Base-by-base conservation (phyloP, 2,888 invertebrate genomes). In the Eristalinus sepulchralis region DNA sequence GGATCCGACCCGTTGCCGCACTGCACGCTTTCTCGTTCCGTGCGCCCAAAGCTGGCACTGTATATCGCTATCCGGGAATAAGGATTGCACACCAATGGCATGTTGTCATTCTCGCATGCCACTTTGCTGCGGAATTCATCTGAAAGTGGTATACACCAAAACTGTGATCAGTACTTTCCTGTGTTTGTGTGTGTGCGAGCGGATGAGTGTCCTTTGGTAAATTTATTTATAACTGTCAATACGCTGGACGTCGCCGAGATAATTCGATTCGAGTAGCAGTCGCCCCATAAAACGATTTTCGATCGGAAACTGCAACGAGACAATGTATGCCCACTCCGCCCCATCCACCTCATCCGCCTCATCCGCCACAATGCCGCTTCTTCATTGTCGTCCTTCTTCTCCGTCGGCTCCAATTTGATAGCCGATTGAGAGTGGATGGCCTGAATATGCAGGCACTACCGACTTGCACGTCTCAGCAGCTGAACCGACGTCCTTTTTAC, bases 101-200 rank as follows among this genome's bases (percentile, higher is more conserved):
- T 95, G 90, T 96, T 95, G 90, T 98, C 97, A 91, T 97, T 97
- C 92, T 98, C 97, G 93, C 98, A 99, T 88, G 97, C 97, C 90
- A 97, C 96, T 94, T 97, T 97, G 92, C 97, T 98, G 88, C 97
- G 95, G 93, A 98, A 98, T 92, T 98, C 97, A 93, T 97, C 98
- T 98, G 95, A 90, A 94, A 94, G 80, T 63, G 82, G 68, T 53
- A 73, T 27, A 70, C 47, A 62, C 5, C 27, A 39, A 64, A 34
- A 63, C 20, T 33, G 8, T 55, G 47, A 62, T 78, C 64, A 83
- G 76, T 67, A 53, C 5, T 2, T 27, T 27, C 22, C 13, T 20
- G 27, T n/a, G 53, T 55, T 8, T 55, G 47, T 27, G 33, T 33
- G 20, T 72, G 20, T 13, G 11, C 22, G 39, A 8, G 59, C 36